Evolutionary conservation across 2,797 vertebrate genomes (phyloP).

Genomic region (Takifugu ocellatus): DNA sequence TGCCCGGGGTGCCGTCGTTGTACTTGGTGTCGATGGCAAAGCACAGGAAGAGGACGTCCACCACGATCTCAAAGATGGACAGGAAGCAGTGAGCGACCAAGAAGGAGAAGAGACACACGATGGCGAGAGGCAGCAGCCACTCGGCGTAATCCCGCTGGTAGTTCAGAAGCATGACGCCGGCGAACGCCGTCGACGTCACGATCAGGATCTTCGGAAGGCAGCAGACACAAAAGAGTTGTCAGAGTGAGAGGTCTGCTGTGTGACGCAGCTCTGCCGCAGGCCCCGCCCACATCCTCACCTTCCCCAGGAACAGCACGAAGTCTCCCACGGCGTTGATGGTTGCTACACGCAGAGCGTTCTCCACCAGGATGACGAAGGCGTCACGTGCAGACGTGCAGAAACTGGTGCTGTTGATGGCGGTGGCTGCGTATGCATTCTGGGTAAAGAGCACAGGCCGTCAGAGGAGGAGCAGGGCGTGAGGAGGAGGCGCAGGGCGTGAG

Average conservation of each 20-base stretch:
- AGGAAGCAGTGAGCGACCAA: conserved; percentile 98
- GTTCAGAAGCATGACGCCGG: conserved; percentile 91
- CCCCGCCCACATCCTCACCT: conserved; percentile 75
- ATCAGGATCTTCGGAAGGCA: conserved; percentile 82
- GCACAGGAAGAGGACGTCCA: conserved; percentile 97
- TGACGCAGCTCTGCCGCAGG: neutral
- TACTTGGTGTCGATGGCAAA: conserved; percentile 98
- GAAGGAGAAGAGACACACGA: conserved; percentile 96
- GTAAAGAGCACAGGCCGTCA: neutral
- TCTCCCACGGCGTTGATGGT: conserved; percentile 96
- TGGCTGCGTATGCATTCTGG: conserved; percentile 96
- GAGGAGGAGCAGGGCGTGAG: neutral
- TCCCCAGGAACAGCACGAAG: conserved; percentile 96
- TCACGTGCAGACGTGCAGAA: conserved; percentile 98
- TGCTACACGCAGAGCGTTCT: conserved; percentile 92
- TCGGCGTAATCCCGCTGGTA: conserved; percentile 92
- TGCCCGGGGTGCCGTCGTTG: conserved; percentile 92
- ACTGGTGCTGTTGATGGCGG: conserved; percentile 97
- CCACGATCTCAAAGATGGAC: conserved; percentile 97
- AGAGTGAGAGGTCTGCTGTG: neutral
- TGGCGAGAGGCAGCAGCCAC: conserved; percentile 93
- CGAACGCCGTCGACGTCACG: conserved; percentile 88
- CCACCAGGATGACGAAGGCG: conserved; percentile 94
- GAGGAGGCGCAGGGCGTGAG: neutral
- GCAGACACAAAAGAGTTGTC: too few species aligned